These are phyloP conservation scores for Drosophila mimetica DNA, from an alignment of 2,888 invertebrate species.

Conservation along the genomic window DNA sequence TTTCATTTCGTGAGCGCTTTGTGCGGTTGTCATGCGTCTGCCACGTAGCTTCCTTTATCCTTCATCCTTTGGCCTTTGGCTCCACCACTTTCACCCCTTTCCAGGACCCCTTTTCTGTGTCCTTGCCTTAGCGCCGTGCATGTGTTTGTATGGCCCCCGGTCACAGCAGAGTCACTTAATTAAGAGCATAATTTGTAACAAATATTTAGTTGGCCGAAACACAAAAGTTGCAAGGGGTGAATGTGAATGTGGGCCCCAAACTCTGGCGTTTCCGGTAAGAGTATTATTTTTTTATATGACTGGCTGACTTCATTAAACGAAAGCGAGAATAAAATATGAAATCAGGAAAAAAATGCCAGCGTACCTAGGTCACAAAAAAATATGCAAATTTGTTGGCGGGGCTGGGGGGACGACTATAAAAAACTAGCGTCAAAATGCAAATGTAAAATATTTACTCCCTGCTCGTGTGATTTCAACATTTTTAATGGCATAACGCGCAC, in stretches of 20 bases:
- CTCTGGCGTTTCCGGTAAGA: constrained; percentile 57
- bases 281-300: constrained; percentile 40
- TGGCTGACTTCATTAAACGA: constrained; percentile 67
- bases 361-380: constrained; percentile 48
- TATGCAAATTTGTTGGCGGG: constrained; percentile 66
- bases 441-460: constrained; percentile 74
- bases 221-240: constrained; percentile 37
- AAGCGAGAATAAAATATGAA: constrained; percentile 36
- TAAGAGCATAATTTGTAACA: constrained; percentile 75
- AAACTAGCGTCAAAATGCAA: constrained; percentile 77
- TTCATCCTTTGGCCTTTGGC: neutral
- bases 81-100: constrained; percentile 1
- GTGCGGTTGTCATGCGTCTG: constrained; percentile 58
- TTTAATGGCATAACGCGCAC: constrained; percentile 61
- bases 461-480: constrained; percentile 74
- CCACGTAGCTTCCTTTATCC: constrained; percentile 17
- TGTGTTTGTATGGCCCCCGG: constrained; percentile 48
- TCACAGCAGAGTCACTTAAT: constrained; percentile 67
- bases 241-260: neutral
- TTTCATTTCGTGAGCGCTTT: constrained; percentile 51
- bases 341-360: constrained; percentile 14
- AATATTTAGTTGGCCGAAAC: constrained; percentile 69
- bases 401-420: constrained; percentile 45
- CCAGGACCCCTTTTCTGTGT: constrained; percentile 32
- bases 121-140: constrained; percentile 15